A percentile compares a stretch with the other conserved stretches of the same genome.
These are phyloP conservation scores for Alca torda DNA, from an alignment of 2,797 vertebrate species.

Conservation along the genomic window DNA sequence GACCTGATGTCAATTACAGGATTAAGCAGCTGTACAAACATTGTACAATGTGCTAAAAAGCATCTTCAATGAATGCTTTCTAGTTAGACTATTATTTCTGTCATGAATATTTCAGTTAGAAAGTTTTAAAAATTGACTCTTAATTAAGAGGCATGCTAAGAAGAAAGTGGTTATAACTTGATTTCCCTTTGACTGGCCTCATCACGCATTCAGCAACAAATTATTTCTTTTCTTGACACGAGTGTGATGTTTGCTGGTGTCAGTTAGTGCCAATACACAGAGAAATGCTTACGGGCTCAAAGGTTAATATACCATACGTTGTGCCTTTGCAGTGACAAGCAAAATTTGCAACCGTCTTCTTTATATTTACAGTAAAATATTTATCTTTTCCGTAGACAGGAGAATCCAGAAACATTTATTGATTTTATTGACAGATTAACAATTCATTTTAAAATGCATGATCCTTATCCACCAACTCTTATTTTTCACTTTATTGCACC, in stretches of 20 bases:
- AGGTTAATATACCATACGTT: neutral
- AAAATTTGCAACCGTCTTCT: neutral
- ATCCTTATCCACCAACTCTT: neutral
- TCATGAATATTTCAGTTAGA: slow-evolving; percentile 17
- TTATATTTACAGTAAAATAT: neutral
- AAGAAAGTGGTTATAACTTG: neutral
- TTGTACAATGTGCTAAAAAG: neutral
- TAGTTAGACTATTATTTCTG: neutral
- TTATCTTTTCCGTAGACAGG: neutral
- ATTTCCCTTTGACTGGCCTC: slow-evolving; percentile 7
- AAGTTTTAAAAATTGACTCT: neutral
- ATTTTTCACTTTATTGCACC: neutral
- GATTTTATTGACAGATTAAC: neutral
- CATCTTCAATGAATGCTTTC: neutral
- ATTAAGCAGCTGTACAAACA: slow-evolving; percentile 22
- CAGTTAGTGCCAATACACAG: neutral
- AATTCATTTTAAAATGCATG: neutral
- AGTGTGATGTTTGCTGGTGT: neutral
- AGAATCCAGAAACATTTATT: neutral
- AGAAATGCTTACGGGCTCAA: neutral
- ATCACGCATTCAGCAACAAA: neutral
- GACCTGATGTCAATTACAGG: neutral
- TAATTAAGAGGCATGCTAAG: neutral
- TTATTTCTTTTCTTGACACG: neutral
- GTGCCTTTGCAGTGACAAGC: neutral